phyloP scores from a whole-genome alignment of 2,113 vertebrate genomes.

The Microcebus murinus region DNA sequence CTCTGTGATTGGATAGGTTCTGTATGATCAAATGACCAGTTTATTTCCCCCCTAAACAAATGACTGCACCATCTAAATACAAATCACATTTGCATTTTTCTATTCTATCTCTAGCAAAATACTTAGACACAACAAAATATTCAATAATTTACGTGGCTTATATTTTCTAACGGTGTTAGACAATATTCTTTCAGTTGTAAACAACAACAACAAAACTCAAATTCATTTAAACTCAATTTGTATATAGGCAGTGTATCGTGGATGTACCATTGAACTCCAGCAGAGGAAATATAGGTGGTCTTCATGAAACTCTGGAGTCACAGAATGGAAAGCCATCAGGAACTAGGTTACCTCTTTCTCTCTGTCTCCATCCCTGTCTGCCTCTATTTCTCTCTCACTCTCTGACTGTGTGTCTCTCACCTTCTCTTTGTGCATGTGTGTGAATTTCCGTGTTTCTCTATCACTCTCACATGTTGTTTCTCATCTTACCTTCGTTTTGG shows the following conservation, averaged over 20 bases:
- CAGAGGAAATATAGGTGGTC: neutral
- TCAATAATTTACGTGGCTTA: neutral
- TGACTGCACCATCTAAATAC: neutral
- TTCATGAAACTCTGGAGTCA: neutral
- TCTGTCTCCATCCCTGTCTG: neutral
- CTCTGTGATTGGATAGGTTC: neutral
- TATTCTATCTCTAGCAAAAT: neutral
- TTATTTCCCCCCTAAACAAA: neutral
- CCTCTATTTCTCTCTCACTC: neutral
- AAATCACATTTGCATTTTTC: neutral
- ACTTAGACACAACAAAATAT: neutral
- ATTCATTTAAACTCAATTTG: neutral
- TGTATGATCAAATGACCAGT: neutral
- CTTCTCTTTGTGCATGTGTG: neutral
- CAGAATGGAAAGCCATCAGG: neutral
- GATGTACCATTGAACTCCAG: neutral
- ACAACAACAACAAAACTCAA: neutral
- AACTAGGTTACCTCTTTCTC: neutral
- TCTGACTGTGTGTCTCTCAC: neutral
- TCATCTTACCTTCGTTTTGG: neutral
- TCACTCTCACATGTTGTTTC: neutral
- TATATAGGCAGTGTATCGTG: too few relatives aligned
- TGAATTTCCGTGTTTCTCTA: neutral
- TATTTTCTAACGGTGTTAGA: neutral
- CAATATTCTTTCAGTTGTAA: neutral